A percentile compares a stretch with the other conserved stretches of the same genome.
These are phyloP conservation scores for Xestia xanthographa DNA, from an alignment of 2,888 invertebrate genomes.

Conservation along the genomic window DNA sequence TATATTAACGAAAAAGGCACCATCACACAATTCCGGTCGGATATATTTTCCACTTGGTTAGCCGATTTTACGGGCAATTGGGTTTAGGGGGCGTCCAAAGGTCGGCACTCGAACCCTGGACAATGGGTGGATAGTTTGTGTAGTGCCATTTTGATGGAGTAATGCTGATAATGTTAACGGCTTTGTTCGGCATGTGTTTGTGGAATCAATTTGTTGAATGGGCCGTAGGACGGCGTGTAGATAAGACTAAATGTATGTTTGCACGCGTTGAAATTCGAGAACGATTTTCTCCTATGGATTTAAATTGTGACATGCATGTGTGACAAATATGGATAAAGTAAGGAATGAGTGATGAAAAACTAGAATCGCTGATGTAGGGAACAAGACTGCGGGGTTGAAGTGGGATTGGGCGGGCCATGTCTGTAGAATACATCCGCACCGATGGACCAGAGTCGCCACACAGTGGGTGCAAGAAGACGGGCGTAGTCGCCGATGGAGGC, in stretches of 20 bases:
- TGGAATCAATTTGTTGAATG: slow-evolving; percentile 57
- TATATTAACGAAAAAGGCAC: slow-evolving; percentile 84
- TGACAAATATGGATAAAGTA: too few relatives aligned
- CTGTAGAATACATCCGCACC: too few relatives aligned
- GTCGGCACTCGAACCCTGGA: slow-evolving; percentile 81
- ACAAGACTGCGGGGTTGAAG: too few relatives aligned
- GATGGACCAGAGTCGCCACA: too few relatives aligned
- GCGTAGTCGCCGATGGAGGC: too few relatives aligned
- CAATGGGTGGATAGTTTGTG: slow-evolving; percentile 84
- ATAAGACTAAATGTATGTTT: background rate
- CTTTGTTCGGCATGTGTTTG: slow-evolving; percentile 57
- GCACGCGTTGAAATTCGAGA: background rate
- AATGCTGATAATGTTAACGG: slow-evolving; percentile 84
- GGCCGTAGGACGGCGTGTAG: background rate
- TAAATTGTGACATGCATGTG: background rate
- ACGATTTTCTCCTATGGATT: background rate
- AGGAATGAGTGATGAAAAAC: too few relatives aligned
- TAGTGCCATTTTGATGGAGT: slow-evolving; percentile 84
- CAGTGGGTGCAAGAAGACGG: too few relatives aligned
- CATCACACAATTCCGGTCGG: slow-evolving; percentile 78
- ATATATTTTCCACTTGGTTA: slow-evolving; percentile 90
- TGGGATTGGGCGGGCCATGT: too few relatives aligned
- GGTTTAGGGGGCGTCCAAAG: slow-evolving; percentile 77
- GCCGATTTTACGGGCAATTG: slow-evolving; percentile 90
- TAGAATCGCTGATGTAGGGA: too few relatives aligned